Base-by-base conservation (phyloP, 2,113 vertebrate species). In the Ameiurus melas region DNA sequence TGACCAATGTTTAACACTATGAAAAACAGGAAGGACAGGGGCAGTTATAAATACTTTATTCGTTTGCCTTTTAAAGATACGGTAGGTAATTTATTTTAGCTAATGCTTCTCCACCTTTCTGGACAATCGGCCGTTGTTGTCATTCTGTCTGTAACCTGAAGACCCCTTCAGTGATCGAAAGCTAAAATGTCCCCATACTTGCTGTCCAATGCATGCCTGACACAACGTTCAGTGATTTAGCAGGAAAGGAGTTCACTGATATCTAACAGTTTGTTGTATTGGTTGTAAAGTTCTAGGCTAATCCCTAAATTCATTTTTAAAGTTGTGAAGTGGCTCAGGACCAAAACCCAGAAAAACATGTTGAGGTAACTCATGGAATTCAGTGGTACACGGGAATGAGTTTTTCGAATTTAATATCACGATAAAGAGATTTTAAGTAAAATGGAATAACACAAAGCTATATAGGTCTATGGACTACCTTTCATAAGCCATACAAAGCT, bases 91-190 rank as follows among this genome's bases (percentile, higher is more conserved):
- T n/a, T 78, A n/a, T 47, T 47, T n/a, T 13, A 51, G 5, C 3
- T 17, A 16, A 77, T n/a, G 2, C 22, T 83, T 92, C 3, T 19
- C 22, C 39, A n/a, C 33, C 3, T n/a, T 83, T 25, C 30, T 82
- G 9, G 0, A 3, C 17, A 17, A 0, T 25, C 43, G 10, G 13
- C 14, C 1, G 6, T 27, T 5, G 68, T 30, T 90, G 87, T 82
- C 20, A 89, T 96, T 95, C 91, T 91, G 86, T 64, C 92, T 95
- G 96, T 85, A 80, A 88, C 93, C 96, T 91, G 93, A 87, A 94
- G 96, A 94, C 93, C 95, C 94, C 95, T 91, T 93, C 92, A 93
- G 91, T 84, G 85, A 85, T 89, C 84, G 36, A 79, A 90, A 64
- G 6, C 79, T 22, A 88, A 33, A 88, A n/a, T 7, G 3, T 16